Percentiles rank a stretch among this genome's conserved stretches.
Evolutionary conservation across 2,113 vertebrate genomes (phyloP).

Genomic region (Ranitomeya variabilis): DNA sequence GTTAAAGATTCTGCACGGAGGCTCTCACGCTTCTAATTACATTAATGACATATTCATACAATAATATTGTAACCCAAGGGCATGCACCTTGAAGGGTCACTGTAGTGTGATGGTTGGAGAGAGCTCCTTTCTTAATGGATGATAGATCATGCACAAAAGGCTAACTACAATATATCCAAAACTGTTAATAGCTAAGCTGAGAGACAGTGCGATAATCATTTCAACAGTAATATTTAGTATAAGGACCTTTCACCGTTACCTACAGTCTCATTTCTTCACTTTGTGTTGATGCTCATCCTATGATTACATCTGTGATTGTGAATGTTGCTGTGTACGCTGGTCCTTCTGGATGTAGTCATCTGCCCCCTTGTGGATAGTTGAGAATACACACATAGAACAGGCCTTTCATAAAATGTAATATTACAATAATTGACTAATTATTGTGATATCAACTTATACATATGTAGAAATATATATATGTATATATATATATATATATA

Average conservation of each 20-base stretch:
- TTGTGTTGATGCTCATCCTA: not conserved
- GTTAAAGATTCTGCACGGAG: no score
- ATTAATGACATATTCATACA: no score
- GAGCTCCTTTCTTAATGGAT: no score
- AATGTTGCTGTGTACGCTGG: not conserved
- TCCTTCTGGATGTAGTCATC: not conserved
- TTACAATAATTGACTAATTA: no score
- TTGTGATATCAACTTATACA: no score
- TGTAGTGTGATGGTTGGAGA: not conserved
- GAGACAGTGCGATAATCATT: not conserved
- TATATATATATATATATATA: no score
- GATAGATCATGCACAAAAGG: no score
- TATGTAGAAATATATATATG: no score
- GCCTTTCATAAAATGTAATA: not conserved
- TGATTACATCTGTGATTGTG: not conserved
- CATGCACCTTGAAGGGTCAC: no score
- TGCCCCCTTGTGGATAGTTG: slow-evolving; percentile 14
- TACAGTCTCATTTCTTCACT: not conserved
- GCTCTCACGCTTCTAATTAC: no score
- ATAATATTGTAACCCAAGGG: no score
- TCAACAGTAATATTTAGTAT: not conserved
- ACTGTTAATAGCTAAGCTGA: not conserved
- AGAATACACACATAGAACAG: not conserved
- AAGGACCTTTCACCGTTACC: not conserved
- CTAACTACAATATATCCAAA: not conserved